Evolutionary conservation across 2,797 vertebrate genomes (phyloP), one percentile per base, ranked within the genome.

Genomic region (Mormyrops attenuatus): DNA sequence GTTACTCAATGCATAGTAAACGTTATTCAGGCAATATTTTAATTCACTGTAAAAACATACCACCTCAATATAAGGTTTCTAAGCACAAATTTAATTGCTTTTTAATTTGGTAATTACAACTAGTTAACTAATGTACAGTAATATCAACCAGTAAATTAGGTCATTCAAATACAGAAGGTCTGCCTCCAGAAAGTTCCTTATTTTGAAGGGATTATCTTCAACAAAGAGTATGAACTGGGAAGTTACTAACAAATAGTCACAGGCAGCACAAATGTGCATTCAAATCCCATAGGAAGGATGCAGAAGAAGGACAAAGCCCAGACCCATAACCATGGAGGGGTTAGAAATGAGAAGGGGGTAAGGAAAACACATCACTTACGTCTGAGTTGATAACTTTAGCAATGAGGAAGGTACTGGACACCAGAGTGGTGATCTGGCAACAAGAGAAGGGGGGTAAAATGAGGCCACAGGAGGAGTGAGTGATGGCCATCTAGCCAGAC

Each of bases 331-430:
- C 69, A 77, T 7, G 17, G 34, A 20, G 34, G 30, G 69, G 6
- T 77, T 15, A 41, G 69, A 77, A 15, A 77, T 20, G 38, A 38
- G 15, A 34, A 41, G 15, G 13, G 69, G 5, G 34, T 17, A 26
- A 77, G 8, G 4, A 77, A 20, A 34, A 77, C 34, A 34, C 63
- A 73, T 38, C 30, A 96, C 97, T 97, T 90, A 99, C 98, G 91
- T 97, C 93, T 0, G 98, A 99, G 26, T 97, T 87, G 93, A 98
- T 98, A 93, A 99, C 98, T 95, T 99, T 99, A 57, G 96, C 94
- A 0, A 99, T 97, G 38, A 99, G 97, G 95, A 99, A 99, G 88
- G 96, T 96, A 50, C 96, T 98, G 94, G 97, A 98, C 89, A 99
- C 97, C 69, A 99, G 92, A 0, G 98, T 99, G 38, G 98, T 98